Base-by-base conservation (phyloP, 2,888 invertebrate genomes). In the Phyllotreta cruciferae region DNA sequence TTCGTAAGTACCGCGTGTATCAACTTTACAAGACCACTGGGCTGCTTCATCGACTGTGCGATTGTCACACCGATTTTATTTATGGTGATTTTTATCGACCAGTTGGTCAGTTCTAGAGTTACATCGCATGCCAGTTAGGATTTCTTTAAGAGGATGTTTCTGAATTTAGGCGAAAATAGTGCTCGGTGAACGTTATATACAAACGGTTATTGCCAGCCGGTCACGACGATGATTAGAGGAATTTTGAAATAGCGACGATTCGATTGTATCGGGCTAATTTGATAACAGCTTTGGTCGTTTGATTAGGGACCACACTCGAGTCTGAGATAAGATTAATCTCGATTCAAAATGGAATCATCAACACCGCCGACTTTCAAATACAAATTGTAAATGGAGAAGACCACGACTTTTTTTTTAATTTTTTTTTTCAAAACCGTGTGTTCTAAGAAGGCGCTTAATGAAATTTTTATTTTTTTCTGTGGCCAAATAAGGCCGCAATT, bases 41-140 rank as follows among this genome's bases (percentile, higher is more conserved):
- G 37, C 53, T 52, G 52, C 60, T 60, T 52, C 35, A 44, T 44
- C 60, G 42, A 60, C 50, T 49, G 50, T 47, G 58, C 42, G 36
- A 53, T 60, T 60, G 60, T 60, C 60, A 60, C 60, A 53, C 60
- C 60, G 53, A 60, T 60, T 60, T 60, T 52, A 60, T 60, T 60
- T 60, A 60, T 60, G 52, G 53, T 53, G 14, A 36, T 49, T 50
- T 57, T 49, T 57, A 57, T 47, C 56, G 47, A 45, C 47, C 47
- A 47, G 56, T 56, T 38, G n/a, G 56, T 47, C 14, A 38, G 47
- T 38, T 24, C 38, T 56, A 38, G 38, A 35, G 47, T 34, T 37
- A 47, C 47, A 14, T 11, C 37, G 44, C 39, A 34, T 41, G 35
- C 45, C 34, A 56, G 45, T 45, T 56, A 45, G 8, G 7, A n/a